A percentile compares a stretch with the other conserved stretches of the same genome.
Conservation (phyloP, 2,113 vertebrate species). For the Lasiurus borealis region DNA sequence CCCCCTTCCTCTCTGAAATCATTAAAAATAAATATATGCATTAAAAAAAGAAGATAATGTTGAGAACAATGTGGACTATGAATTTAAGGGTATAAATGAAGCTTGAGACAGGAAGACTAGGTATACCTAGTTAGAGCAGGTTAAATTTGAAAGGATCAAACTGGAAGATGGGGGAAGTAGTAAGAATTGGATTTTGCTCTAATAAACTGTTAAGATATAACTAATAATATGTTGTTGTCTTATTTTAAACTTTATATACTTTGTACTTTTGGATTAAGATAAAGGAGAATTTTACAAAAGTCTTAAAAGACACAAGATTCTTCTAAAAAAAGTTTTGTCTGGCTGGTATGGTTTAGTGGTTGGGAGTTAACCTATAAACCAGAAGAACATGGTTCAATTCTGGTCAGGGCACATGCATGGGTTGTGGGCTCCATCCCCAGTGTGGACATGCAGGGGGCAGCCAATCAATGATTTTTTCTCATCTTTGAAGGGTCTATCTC, state of each 20-base stretch:
- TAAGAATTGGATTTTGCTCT: neutral
- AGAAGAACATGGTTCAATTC: too few species aligned
- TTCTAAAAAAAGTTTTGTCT: neutral
- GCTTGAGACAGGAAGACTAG: neutral
- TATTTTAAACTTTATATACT: neutral
- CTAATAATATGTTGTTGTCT: neutral
- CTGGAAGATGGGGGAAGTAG: neutral
- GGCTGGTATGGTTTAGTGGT: too few species aligned
- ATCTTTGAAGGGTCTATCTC: too few species aligned
- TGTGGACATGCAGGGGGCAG: too few species aligned
- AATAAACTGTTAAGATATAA: neutral
- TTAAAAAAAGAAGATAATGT: neutral
- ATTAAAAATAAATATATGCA: too few species aligned
- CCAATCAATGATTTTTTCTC: too few species aligned
- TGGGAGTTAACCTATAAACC: too few species aligned
- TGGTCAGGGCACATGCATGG: too few species aligned
- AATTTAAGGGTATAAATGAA: neutral
- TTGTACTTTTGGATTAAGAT: neutral
- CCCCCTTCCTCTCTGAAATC: too few species aligned
- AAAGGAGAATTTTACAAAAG: neutral
- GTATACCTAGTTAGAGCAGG: neutral
- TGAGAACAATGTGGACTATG: neutral
- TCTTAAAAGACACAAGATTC: neutral
- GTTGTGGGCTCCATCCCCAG: too few species aligned
- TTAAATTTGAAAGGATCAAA: neutral